Evolutionary conservation across 1,140 invertebrate genomes (phyloP).

Genomic region (Lordiphosa collinella): DNA sequence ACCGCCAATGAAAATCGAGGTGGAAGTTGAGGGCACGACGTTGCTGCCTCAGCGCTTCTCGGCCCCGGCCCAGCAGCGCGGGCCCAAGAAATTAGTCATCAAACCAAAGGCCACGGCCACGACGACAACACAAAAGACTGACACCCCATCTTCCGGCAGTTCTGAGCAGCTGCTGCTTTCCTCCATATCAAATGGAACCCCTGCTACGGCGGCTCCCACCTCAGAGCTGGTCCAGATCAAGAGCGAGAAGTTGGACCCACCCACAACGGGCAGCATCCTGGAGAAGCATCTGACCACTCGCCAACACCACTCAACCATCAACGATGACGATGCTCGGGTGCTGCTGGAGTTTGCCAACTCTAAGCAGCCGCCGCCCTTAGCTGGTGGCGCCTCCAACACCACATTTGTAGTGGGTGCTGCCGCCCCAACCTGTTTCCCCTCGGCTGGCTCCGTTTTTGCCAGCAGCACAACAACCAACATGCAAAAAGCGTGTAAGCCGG

Average conservation of each 20-base stretch:
- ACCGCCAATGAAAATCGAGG: slow-evolving; percentile 57
- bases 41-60: slow-evolving; percentile 45
- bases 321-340: slow-evolving; percentile 67
- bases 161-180: slow-evolving; percentile 26
- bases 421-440: slow-evolving; percentile 50
- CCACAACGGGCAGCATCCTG: slow-evolving; percentile 47
- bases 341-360: slow-evolving; percentile 74
- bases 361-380: slow-evolving; percentile 39
- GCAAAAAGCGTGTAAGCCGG: slow-evolving; percentile 19
- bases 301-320: slow-evolving; percentile 39
- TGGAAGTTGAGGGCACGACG: slow-evolving; percentile 48
- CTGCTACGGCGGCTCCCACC: neutral
- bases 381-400: slow-evolving; percentile 29
- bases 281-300: slow-evolving; percentile 62
- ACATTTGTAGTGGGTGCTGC: slow-evolving; percentile 63
- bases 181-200: slow-evolving; percentile 48
- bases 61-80: slow-evolving; percentile 49
- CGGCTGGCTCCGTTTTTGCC: slow-evolving; percentile 66
- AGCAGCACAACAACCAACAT: slow-evolving; percentile 27
- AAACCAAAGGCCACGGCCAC: slow-evolving; percentile 67
- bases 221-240: slow-evolving; percentile 56
- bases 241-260: slow-evolving; percentile 38
- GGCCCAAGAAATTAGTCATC: slow-evolving; percentile 76
- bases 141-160: slow-evolving; percentile 37
- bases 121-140: slow-evolving; percentile 59